phyloP scores from a whole-genome alignment of 2,888 invertebrate species.

The Nysson spinosus region DNA sequence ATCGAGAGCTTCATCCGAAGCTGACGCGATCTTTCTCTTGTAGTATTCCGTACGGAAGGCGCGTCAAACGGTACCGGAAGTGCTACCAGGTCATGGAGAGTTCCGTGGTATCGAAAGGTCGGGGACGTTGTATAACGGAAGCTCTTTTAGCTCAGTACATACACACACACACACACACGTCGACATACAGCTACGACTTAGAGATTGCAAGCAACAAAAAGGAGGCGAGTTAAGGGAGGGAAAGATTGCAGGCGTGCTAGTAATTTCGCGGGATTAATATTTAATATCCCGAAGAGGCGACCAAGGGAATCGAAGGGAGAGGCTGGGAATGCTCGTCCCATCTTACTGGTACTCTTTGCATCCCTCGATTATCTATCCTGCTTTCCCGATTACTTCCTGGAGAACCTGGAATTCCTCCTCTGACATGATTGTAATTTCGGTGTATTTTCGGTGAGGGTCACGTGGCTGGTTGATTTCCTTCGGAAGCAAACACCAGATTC shows the following conservation, averaged over 20 bases:
- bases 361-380: slow-evolving; percentile 4
- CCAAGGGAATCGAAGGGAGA: slow-evolving; percentile 34
- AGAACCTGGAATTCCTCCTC: not conserved
- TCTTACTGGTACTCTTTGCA: not conserved
- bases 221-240: slow-evolving; percentile 50
- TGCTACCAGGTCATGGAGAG: too few species aligned
- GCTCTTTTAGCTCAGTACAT: too few species aligned
- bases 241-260: slow-evolving; percentile 66
- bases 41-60: too few species aligned
- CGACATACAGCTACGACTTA: slow-evolving; percentile 50
- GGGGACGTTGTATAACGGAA: too few species aligned
- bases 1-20: too few species aligned
- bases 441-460: slow-evolving; percentile 11
- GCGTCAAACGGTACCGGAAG: too few species aligned
- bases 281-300: slow-evolving; percentile 72
- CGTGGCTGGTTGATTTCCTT: slow-evolving; percentile 30
- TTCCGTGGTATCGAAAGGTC: too few species aligned
- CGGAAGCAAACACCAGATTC: not conserved
- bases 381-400: slow-evolving; percentile 3
- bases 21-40: too few species aligned
- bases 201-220: slow-evolving; percentile 67
- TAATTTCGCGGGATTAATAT: slow-evolving; percentile 77
- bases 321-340: slow-evolving; percentile 17
- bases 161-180: not conserved
- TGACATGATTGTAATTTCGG: slow-evolving; percentile 2